phyloP scores from a whole-genome alignment of 2,113 vertebrate species.

The Sporophila hypoxantha region DNA sequence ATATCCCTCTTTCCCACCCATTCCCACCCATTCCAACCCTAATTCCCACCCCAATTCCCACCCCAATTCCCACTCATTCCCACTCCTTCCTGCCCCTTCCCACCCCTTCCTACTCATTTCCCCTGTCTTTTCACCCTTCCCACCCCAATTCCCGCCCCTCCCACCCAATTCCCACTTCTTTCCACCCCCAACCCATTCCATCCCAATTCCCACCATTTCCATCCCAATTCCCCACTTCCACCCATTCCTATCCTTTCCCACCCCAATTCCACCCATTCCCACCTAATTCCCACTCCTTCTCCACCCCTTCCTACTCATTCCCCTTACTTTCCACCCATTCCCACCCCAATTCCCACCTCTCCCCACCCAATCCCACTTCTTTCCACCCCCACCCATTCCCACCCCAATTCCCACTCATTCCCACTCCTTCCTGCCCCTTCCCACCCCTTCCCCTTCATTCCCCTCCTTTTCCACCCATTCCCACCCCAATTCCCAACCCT shows the following conservation, averaged over 20 bases:
- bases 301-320: neutral
- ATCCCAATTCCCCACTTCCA: too few relatives aligned
- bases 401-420: neutral
- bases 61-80: too few relatives aligned
- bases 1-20: fast-evolving
- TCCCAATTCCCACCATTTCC: neutral
- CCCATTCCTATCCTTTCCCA: too few relatives aligned
- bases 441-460: too few relatives aligned
- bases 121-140: too few relatives aligned
- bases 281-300: too few relatives aligned
- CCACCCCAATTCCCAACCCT: neutral
- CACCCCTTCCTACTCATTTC: neutral
- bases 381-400: too few relatives aligned
- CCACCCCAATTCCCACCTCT: too few relatives aligned
- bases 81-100: neutral
- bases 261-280: neutral
- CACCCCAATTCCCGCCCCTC: neutral
- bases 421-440: neutral
- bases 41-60: neutral
- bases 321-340: neutral
- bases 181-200: too few relatives aligned
- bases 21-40: neutral
- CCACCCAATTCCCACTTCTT: too few relatives aligned
- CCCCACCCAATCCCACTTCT: too few relatives aligned
- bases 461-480: neutral